phyloP scores from a whole-genome alignment of 2,113 vertebrate species.

The Pelecanoides urinatrix region DNA sequence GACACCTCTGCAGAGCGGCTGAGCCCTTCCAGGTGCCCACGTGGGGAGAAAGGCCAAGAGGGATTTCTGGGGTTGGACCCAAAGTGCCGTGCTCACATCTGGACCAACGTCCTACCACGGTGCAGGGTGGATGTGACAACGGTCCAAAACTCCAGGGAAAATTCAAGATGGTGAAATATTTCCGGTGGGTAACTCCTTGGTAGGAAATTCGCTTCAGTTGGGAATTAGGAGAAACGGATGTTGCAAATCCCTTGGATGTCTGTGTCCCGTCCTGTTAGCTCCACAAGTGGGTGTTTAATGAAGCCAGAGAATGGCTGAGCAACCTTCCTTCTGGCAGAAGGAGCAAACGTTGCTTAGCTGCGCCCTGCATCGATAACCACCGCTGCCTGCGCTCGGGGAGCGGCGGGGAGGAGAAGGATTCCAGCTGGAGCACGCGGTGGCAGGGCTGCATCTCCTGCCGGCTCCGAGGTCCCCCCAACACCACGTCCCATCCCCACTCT shows the following conservation, averaged over 20 bases:
- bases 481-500: rapidly evolving
- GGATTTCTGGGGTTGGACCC: neutral
- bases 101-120: neutral
- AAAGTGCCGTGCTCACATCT: neutral
- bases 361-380: neutral
- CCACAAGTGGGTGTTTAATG: neutral
- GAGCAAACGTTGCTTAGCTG: neutral
- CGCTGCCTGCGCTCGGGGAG: neutral
- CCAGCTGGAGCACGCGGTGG: neutral
- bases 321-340: neutral
- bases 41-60: neutral
- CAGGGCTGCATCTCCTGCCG: neutral
- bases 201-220: neutral
- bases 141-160: neutral
- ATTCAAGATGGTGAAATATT: neutral
- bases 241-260: neutral
- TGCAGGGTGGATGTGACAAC: rapidly evolving
- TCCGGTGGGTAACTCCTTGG: neutral
- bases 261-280: neutral
- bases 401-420: neutral
- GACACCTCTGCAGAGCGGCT: neutral
- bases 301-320: neutral
- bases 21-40: too few species aligned
- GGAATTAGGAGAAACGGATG: neutral
- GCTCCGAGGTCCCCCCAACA: rapidly evolving